Conservation (phyloP, 2,113 vertebrate species). For the Pluvialis apricaria region DNA sequence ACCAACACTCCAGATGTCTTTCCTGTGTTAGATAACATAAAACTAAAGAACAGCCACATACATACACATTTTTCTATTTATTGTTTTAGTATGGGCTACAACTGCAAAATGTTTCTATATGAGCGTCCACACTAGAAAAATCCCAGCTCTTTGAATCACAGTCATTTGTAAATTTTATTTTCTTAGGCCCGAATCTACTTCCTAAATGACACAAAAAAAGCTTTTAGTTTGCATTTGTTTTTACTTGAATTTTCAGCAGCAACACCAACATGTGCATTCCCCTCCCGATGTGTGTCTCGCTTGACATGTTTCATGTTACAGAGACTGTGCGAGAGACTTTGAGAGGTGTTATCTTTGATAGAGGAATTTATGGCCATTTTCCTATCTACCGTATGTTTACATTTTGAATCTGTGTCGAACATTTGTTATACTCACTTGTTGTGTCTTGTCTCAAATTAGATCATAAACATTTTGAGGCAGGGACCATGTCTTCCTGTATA, state of each 20-base stretch:
- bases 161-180: background rate
- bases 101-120: background rate
- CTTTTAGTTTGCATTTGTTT: background rate
- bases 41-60: background rate
- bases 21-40: constrained; percentile 39
- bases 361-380: constrained; percentile 70
- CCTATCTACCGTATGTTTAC: constrained; percentile 66
- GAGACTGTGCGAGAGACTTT: constrained; percentile 20
- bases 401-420: constrained; percentile 61
- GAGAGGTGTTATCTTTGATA: constrained; percentile 65
- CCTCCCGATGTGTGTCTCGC: background rate
- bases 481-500: background rate
- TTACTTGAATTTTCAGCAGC: constrained; percentile 5
- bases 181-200: background rate
- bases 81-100: constrained; percentile 4
- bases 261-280: background rate
- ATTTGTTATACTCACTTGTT: constrained; percentile 64
- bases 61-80: constrained; percentile 1
- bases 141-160: background rate
- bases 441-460: constrained; percentile 64
- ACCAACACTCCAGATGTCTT: constrained; percentile 35
- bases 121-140: background rate
- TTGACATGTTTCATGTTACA: constrained; percentile 62
- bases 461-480: constrained; percentile 56
- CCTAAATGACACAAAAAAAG: background rate